A percentile compares a stretch with the other conserved stretches of the same genome.
phyloP scores from a whole-genome alignment of 2,888 invertebrate genomes.

The Gonocerus acuteangulatus region DNA sequence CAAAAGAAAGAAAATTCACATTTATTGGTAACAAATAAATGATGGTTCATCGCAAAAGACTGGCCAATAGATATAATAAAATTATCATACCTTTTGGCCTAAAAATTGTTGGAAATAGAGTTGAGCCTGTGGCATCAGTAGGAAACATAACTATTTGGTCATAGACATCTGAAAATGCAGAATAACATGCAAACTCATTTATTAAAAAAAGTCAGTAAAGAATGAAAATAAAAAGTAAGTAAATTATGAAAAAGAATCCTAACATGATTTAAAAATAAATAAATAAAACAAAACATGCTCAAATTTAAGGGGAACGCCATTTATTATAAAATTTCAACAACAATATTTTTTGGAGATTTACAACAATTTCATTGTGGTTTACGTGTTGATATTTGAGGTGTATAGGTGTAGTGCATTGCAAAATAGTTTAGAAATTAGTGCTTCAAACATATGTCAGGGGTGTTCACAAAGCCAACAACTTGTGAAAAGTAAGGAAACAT shows the following conservation, averaged over 20 bases:
- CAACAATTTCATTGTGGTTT: too few relatives aligned
- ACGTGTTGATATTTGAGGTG: conserved; percentile 19
- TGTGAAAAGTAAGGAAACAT: background rate
- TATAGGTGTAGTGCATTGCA: background rate
- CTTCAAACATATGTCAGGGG: too few relatives aligned
- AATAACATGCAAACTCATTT: conserved; percentile 38
- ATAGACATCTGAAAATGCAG: conserved; percentile 61
- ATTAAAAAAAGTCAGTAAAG: conserved; percentile 34
- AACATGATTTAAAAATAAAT: background rate
- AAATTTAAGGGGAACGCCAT: conserved; percentile 19
- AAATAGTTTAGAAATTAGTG: too few relatives aligned
- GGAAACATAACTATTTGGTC: conserved; percentile 66
- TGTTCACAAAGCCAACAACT: background rate
- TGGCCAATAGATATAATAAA: conserved; percentile 21
- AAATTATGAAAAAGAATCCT: conserved; percentile 2
- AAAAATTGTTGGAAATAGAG: conserved; percentile 61
- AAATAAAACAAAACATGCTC: conserved; percentile 8
- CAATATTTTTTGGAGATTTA: too few relatives aligned
- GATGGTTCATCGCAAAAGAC: too few relatives aligned
- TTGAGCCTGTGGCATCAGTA: conserved; percentile 64
- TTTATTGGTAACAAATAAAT: too few relatives aligned
- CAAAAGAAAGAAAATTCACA: too few relatives aligned
- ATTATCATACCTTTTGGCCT: conserved; percentile 58
- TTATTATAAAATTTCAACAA: background rate
- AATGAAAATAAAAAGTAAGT: conserved; percentile 31